Base-by-base conservation (phyloP, 2,797 vertebrate genomes). In the Alectoris magna region DNA sequence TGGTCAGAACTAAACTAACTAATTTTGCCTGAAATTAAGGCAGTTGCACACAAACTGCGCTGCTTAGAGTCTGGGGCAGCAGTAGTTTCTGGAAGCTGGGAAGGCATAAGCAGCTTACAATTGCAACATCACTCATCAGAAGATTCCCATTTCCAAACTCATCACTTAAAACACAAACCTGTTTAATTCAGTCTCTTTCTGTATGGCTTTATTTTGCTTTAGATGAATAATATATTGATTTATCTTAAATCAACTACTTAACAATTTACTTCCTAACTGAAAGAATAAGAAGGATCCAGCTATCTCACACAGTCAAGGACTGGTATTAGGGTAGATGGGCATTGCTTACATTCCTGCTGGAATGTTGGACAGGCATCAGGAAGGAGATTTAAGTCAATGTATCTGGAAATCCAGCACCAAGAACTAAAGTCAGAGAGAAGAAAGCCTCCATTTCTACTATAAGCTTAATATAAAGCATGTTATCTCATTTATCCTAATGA, bases 401-500 rank as follows among this genome's bases (percentile, higher is more conserved):
- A 69, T 38, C 71, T 88, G 66, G 63, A 93, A 94, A 87, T 44
- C 34, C 55, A 93, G 69, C 34, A 80, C 68, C 23, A 85, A 55
- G 58, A 87, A 48, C 14, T 43, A 76, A 51, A 22, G 84, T 87
- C 58, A 74, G 34, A 68, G 34, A 80, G 21, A 74, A 84, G 83
- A 84, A 83, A 69, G 43, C 11, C 62, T 87, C 17, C 24, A 5
- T 34, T 59, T 55, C 79, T 86, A 75, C 78, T 59, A 69, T 13
- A 85, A 66, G 46, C 58, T 72, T 75, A 31, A 69, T 81, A 14
- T 85, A 49, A 90, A 87, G 27, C 60, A 23, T 77, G 31, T 60
- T 88, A 74, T 62, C 48, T 91, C 55, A 86, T 81, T 91, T 75
- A 78, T 72, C 59, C 69, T 75, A 76, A 89, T 88, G 56, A 88